Evolutionary conservation across 2,888 invertebrate species (phyloP).

Genomic region (Myopa tessellatipennis): DNA sequence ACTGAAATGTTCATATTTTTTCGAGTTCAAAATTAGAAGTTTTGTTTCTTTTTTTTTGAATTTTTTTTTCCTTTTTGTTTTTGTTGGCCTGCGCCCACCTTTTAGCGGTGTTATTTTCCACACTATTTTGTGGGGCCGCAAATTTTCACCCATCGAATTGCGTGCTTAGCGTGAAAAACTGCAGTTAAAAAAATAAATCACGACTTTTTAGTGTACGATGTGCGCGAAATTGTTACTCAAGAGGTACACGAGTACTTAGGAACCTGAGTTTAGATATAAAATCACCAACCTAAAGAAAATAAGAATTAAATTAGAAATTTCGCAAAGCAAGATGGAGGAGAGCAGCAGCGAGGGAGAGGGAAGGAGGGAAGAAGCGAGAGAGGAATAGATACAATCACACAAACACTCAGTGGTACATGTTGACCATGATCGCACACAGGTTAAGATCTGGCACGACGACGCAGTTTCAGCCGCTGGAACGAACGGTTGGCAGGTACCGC

Average conservation of each 20-base stretch:
- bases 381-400: background rate
- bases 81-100: too few species aligned
- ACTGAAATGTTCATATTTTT: too few species aligned
- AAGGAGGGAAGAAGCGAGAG: too few species aligned
- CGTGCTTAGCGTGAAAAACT: conserved; percentile 33
- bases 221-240: conserved; percentile 63
- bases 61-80: too few species aligned
- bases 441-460: conserved; percentile 56
- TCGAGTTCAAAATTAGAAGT: too few species aligned
- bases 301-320: conserved; percentile 36
- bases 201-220: conserved; percentile 57
- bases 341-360: background rate
- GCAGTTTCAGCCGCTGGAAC: background rate
- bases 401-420: conserved; percentile 10
- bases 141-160: conserved; percentile 24
- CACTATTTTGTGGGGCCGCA: background rate
- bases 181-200: conserved; percentile 56
- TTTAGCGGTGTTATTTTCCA: too few species aligned
- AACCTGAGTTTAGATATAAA: background rate
- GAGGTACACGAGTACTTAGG: conserved; percentile 46
- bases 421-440: conserved; percentile 48
- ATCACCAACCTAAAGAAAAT: conserved; percentile 25
- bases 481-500: background rate
- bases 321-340: background rate
- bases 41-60: too few species aligned